A percentile compares a stretch with the other conserved stretches of the same genome.
Evolutionary conservation across 2,113 vertebrate species (phyloP).

Genomic region (Phalacrocorax brasilianus): DNA sequence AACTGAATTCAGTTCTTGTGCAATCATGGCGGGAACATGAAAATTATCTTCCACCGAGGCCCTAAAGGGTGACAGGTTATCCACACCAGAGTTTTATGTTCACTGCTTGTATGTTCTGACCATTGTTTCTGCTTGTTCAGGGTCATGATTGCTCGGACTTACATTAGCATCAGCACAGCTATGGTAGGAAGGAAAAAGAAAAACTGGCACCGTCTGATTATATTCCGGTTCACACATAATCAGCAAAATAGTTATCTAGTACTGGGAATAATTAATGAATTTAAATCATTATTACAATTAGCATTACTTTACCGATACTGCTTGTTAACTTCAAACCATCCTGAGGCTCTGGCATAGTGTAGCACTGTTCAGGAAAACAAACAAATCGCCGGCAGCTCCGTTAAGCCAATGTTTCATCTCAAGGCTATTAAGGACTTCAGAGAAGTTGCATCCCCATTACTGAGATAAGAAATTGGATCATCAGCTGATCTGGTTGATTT

Average conservation of each 20-base stretch:
- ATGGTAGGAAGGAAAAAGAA: background rate
- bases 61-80: background rate
- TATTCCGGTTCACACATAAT: background rate
- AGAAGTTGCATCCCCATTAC: background rate
- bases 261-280: background rate
- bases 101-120: background rate
- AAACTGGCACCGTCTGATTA: background rate
- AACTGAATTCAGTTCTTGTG: background rate
- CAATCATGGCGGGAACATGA: background rate
- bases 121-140: background rate
- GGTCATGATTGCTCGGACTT: background rate
- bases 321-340: background rate
- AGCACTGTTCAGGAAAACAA: background rate
- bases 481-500: background rate
- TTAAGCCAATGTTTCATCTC: background rate
- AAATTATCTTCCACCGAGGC: background rate
- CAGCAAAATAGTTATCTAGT: background rate
- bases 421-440: background rate
- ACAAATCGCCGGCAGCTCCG: background rate
- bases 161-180: background rate
- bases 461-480: conserved; percentile 1
- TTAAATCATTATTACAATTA: background rate
- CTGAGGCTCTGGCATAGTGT: background rate
- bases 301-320: background rate
- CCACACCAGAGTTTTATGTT: background rate